phyloP scores from a whole-genome alignment of 2,113 vertebrate species.

The Thunnus maccoyii region DNA sequence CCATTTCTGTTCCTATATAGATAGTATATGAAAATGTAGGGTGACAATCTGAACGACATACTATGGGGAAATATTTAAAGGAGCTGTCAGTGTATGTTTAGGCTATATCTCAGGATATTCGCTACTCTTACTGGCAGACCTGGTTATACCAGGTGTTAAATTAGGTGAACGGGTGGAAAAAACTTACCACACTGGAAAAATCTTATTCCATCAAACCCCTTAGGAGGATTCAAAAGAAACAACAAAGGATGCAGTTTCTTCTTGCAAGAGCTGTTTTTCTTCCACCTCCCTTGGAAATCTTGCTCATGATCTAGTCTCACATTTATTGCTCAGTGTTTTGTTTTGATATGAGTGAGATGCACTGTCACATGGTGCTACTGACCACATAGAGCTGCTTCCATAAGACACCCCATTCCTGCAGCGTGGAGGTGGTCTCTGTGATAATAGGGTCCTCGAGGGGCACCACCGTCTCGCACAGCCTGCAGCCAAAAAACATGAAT shows the following conservation, averaged over 20 bases:
- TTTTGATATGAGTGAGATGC: conserved; percentile 37
- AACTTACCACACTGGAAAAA: not conserved
- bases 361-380: conserved; percentile 62
- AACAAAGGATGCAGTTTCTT: conserved; percentile 31
- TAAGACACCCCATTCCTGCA: conserved; percentile 96
- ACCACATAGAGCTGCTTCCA: conserved; percentile 99
- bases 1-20: conserved; percentile 48
- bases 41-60: conserved; percentile 58
- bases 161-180: conserved; percentile 18
- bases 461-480: conserved; percentile 96
- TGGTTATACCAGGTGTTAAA: conserved; percentile 42
- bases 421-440: conserved; percentile 95
- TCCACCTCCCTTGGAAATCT: conserved; percentile 27
- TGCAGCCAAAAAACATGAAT: conserved; percentile 62
- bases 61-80: conserved; percentile 52
- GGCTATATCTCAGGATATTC: conserved; percentile 31
- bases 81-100: conserved; percentile 53
- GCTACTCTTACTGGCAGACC: conserved; percentile 11
- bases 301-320: conserved; percentile 3
- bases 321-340: conserved; percentile 47
- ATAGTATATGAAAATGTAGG: conserved; percentile 57
- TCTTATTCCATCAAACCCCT: conserved; percentile 24
- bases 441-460: conserved; percentile 97
- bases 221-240: conserved; percentile 44
- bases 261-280: conserved; percentile 23